These are phyloP conservation scores for Hemaris fuciformis DNA, from an alignment of 2,888 invertebrate species.

Conservation along the genomic window DNA sequence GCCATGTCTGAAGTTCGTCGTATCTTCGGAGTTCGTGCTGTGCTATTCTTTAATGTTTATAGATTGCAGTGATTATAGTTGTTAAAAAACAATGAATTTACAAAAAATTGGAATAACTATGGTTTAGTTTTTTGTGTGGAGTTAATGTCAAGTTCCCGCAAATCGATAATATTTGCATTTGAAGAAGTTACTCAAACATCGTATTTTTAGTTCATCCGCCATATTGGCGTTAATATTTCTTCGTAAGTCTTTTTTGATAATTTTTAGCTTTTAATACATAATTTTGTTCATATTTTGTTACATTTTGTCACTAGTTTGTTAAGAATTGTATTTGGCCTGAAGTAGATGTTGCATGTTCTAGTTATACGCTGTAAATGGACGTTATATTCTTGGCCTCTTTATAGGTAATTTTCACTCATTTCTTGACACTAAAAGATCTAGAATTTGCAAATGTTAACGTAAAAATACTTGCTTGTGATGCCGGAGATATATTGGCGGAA, in stretches of 20 bases:
- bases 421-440: neutral
- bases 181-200: conserved; percentile 76
- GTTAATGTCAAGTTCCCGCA: conserved; percentile 65
- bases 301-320: conserved; percentile 6
- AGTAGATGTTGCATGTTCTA: conserved; percentile 60
- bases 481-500: neutral
- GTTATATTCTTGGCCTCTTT: conserved; percentile 73
- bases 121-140: conserved; percentile 65
- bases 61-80: conserved; percentile 70
- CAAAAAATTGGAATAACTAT: conserved; percentile 58
- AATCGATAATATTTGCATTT: conserved; percentile 70
- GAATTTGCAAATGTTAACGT: neutral
- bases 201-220: conserved; percentile 85
- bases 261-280: conserved; percentile 67
- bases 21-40: conserved; percentile 79
- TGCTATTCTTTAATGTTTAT: conserved; percentile 76
- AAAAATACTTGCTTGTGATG: neutral
- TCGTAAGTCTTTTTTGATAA: conserved; percentile 80
- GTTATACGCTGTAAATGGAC: conserved; percentile 51
- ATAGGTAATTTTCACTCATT: conserved; percentile 48
- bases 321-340: conserved; percentile 2
- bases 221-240: conserved; percentile 85
- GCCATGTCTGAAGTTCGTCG: conserved; percentile 81
- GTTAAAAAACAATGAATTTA: conserved; percentile 62
- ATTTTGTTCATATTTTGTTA: conserved; percentile 58